Percentiles rank a stretch among this genome's conserved stretches.
phyloP scores from a whole-genome alignment of 2,888 invertebrate genomes.

The Euclidia mi region DNA sequence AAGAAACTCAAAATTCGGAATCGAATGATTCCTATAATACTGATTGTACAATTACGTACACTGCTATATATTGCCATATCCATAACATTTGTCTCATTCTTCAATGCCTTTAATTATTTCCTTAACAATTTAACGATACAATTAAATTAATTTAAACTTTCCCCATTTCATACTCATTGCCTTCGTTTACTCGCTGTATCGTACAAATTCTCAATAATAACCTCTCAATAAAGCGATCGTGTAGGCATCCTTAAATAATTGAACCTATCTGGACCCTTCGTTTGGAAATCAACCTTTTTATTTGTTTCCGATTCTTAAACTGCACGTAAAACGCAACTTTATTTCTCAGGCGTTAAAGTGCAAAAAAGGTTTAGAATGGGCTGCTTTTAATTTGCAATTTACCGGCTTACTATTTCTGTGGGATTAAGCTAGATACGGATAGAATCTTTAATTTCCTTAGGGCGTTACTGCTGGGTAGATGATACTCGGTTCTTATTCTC shows the following conservation, averaged over 20 bases:
- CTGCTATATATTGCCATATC: no score
- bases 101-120: no score
- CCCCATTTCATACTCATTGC: no score
- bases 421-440: no score
- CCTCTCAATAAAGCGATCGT: slow-evolving; percentile 69
- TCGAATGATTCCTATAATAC: slow-evolving; percentile 11
- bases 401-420: slow-evolving; percentile 83
- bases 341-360: slow-evolving; percentile 4
- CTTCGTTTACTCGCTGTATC: no score
- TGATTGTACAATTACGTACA: no score
- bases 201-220: slow-evolving; percentile 46
- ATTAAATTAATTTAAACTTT: no score
- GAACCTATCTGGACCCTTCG: slow-evolving; percentile 77
- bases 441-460: no score
- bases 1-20: no score
- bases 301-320: slow-evolving; percentile 55
- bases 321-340: slow-evolving; percentile 51
- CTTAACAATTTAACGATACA: no score
- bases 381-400: slow-evolving; percentile 86
- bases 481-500: slow-evolving; percentile 73
- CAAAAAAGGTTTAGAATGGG: neutral
- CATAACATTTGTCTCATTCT: no score
- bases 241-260: slow-evolving; percentile 83
- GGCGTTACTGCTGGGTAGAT: slow-evolving; percentile 73
- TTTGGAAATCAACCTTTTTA: slow-evolving; percentile 81